phyloP scores from a whole-genome alignment of 2,888 invertebrate genomes.

The Nebria brevicollis region DNA sequence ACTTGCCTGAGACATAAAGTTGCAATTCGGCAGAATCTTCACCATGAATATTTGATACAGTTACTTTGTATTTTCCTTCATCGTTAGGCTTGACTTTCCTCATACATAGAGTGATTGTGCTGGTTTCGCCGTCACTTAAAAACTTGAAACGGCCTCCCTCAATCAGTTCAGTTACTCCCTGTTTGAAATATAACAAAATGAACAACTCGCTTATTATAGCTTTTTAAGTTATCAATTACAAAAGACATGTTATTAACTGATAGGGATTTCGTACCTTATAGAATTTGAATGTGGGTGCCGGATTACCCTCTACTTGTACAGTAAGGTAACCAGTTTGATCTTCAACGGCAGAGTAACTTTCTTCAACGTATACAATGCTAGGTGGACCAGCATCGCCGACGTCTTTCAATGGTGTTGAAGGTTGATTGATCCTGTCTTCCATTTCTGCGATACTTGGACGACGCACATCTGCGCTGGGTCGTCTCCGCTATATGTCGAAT shows the following conservation, averaged over 20 bases:
- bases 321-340: conserved; percentile 94
- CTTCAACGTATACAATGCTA: conserved; percentile 90
- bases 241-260: background rate
- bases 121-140: conserved; percentile 92
- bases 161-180: conserved; percentile 89
- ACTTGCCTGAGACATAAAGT: conserved; percentile 92
- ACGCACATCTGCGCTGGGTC: conserved; percentile 90
- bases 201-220: background rate
- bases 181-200: conserved; percentile 41
- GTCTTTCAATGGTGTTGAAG: conserved; percentile 87
- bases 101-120: conserved; percentile 92
- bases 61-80: conserved; percentile 95
- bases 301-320: conserved; percentile 92
- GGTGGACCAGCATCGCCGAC: conserved; percentile 86
- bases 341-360: conserved; percentile 96
- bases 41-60: conserved; percentile 92
- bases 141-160: conserved; percentile 96
- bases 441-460: conserved; percentile 90
- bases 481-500: conserved; percentile 70
- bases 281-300: conserved; percentile 94
- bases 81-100: conserved; percentile 96
- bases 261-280: conserved; percentile 71
- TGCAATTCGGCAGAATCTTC: conserved; percentile 96
- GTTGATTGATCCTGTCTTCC: conserved; percentile 90
- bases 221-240: background rate